phyloP scores from a whole-genome alignment of 1,140 invertebrate species.

The Venturia canescens region DNA sequence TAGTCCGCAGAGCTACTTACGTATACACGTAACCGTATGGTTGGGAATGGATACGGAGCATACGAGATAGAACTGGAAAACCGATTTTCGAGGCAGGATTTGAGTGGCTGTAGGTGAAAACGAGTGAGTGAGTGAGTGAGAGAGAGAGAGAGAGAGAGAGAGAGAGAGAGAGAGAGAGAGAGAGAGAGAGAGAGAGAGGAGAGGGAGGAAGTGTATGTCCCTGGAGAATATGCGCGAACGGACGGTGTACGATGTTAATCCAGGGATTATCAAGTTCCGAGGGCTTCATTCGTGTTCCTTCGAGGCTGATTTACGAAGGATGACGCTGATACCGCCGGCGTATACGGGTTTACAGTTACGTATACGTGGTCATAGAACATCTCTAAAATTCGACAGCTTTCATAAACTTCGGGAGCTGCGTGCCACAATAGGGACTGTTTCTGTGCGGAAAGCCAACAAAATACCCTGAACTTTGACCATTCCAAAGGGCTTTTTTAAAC shows the following conservation, averaged over 20 bases:
- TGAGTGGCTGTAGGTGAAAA: not conserved
- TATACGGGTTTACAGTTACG: constrained; percentile 2
- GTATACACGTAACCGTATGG: not conserved
- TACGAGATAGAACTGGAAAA: not conserved
- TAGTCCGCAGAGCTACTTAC: not conserved
- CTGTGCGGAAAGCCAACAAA: too few relatives aligned
- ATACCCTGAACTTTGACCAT: too few relatives aligned
- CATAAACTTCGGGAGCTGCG: too few relatives aligned
- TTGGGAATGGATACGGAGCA: not conserved
- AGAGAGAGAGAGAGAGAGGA: not conserved
- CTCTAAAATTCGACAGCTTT: not conserved
- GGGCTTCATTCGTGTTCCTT: constrained; percentile 33
- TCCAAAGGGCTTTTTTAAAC: too few relatives aligned
- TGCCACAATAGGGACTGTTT: too few relatives aligned
- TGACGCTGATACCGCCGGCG: not conserved
- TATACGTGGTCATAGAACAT: not conserved
- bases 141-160: not conserved
- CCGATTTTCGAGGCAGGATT: constrained; percentile 10
- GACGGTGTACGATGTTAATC: constrained; percentile 34
- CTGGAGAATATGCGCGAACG: constrained; percentile 25
- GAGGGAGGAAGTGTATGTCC: not conserved
- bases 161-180: constrained; percentile 4
- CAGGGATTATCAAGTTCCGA: constrained; percentile 39
- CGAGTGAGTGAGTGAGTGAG: not conserved
- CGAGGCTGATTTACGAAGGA: constrained; percentile 30